Base-by-base conservation (phyloP, 1,140 invertebrate species). In the Musca domestica region DNA sequence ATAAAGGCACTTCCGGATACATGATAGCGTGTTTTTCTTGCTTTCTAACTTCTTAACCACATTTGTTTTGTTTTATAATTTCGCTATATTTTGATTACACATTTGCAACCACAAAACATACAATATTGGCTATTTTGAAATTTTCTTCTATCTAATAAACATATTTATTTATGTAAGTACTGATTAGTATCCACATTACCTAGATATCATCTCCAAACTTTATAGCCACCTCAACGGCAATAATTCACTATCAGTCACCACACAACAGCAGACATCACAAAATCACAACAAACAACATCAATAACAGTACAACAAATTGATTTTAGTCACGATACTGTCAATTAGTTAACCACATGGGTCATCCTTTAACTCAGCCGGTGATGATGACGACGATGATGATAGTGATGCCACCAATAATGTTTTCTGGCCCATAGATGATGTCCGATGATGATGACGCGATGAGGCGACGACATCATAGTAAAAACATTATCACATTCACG, bases 271-370 rank as follows among this genome's bases (percentile, higher is more conserved):
- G 19, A 52, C 51, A 22, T 20, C 51, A 12, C 27, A n/a, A n/a
- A 65, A 41, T 34, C n/a, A 54, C 25, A 30, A 19, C 30, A 46
- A 25, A 66, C 14, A 64, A 52, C 23, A 64, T 49, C 20, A 58
- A 15, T 41, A 46, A 67, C 66, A 67, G 52, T 54, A 67, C 56
- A 69, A 69, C 68, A 69, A 69, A 69, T 69, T 69, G 68, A 69
- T 69, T 69, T 66, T 66, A 69, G 68, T 69, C 68, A 69, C 68
- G 68, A 69, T 69, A 69, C 68, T 69, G 68, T 69, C 68, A 69
- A 69, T 69, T 69, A 69, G 68, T 66, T 69, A 69, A 66, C 68
- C 64, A 61, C 56, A 69, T 64, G 68, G 64, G 68, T 69, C 68
- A 69, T 69, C 68, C 56, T 61, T 61, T 61, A 61, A 52, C 23